These are phyloP conservation scores for Nannospalax galili DNA, from an alignment of 2,113 vertebrate genomes.

Conservation along the genomic window DNA sequence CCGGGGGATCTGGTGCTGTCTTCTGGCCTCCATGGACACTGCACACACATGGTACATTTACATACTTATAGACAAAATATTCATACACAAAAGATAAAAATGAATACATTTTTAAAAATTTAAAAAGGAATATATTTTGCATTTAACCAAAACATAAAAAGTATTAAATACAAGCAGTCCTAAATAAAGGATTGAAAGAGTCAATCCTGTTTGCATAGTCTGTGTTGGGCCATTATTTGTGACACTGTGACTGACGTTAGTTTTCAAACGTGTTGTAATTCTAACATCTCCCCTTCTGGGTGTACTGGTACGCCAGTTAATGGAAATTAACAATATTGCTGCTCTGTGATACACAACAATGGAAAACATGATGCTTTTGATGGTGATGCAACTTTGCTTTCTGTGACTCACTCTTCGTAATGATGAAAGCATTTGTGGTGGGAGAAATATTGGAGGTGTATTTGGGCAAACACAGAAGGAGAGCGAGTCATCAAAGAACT, in stretches of 20 bases:
- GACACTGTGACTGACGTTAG: background rate
- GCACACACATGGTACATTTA: background rate
- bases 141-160: background rate
- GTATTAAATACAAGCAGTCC: background rate
- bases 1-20: background rate
- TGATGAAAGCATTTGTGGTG: background rate
- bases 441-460: background rate
- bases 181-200: background rate
- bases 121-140: background rate
- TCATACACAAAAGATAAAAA: background rate
- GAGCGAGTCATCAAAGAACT: slow-evolving; percentile 40
- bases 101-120: background rate
- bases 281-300: background rate
- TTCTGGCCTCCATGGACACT: no score
- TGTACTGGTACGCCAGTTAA: background rate
- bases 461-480: slow-evolving; percentile 33
- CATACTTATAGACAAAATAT: background rate
- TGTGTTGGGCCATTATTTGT: background rate
- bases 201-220: background rate
- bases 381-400: background rate
- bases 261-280: slow-evolving; percentile 23
- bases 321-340: slow-evolving; percentile 20
- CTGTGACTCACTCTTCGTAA: slow-evolving; percentile 26
- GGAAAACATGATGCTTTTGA: slow-evolving; percentile 49
- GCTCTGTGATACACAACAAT: background rate